Evolutionary conservation across 2,888 invertebrate genomes (phyloP).

Genomic region (Eristalinus sepulchralis): DNA sequence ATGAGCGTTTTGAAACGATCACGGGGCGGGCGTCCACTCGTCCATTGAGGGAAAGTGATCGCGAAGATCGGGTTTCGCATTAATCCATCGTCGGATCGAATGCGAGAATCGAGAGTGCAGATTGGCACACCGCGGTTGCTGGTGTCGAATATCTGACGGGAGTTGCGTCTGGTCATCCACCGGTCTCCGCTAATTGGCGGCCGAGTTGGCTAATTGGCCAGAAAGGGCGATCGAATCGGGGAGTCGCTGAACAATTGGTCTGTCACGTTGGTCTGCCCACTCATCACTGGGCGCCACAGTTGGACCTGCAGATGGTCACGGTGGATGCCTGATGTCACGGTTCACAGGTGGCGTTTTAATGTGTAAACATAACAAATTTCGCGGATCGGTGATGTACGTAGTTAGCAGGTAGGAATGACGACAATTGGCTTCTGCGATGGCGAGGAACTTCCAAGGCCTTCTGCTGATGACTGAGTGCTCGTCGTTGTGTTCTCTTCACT

Average conservation of each 20-base stretch:
- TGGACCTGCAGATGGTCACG: neutral
- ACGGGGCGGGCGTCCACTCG: neutral
- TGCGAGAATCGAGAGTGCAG: slow-evolving; percentile 4
- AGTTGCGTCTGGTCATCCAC: neutral
- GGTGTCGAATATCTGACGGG: neutral
- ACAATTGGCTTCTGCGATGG: neutral
- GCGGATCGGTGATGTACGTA: neutral
- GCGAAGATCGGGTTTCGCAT: slow-evolving; percentile 27
- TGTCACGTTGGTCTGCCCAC: slow-evolving; percentile 3
- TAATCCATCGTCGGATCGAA: neutral
- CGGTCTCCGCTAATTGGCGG: slow-evolving; percentile 12
- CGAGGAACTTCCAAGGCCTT: neutral
- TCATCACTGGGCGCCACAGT: neutral
- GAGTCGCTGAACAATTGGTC: neutral
- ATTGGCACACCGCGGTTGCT: slow-evolving; percentile 1
- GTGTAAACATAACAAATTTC: neutral
- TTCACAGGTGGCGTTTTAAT: neutral
- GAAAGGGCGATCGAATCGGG: neutral
- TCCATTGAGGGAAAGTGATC: slow-evolving; percentile 29
- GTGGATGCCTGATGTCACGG: neutral
- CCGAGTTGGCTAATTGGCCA: slow-evolving; percentile 38
- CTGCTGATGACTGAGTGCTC: neutral
- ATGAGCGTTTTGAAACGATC: slow-evolving; percentile 18
- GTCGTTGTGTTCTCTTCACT: neutral
- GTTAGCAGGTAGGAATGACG: neutral